Conservation (phyloP, 92 coral and sea anemone genomes). For the Epizoanthus stellaris region DNA sequence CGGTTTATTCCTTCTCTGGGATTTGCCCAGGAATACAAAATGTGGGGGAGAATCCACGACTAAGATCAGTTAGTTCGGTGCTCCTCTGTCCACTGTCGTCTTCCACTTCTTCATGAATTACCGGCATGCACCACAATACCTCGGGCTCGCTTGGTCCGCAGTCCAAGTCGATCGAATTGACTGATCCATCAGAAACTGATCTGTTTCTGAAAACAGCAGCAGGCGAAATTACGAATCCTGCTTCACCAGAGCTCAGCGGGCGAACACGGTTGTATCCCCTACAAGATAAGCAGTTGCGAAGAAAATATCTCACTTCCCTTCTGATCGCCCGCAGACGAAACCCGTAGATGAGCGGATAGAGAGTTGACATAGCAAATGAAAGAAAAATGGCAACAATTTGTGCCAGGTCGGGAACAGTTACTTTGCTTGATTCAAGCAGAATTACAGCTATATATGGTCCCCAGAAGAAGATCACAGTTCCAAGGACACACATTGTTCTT, state of each 20-base stretch:
- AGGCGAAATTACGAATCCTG: conserved; percentile 71
- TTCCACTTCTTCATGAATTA: conserved; percentile 73
- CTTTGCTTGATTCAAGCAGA: conserved; percentile 75
- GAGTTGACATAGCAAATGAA: conserved; percentile 58
- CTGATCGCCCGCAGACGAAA: conserved; percentile 87
- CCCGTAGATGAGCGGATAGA: conserved; percentile 93
- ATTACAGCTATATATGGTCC: conserved; percentile 76
- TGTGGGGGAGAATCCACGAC: conserved; percentile 57
- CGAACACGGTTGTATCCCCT: conserved; percentile 64
- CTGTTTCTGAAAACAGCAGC: conserved; percentile 75
- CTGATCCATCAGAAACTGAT: conserved; percentile 88
- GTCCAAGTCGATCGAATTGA: conserved; percentile 73
- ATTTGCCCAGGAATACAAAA: conserved; percentile 64
- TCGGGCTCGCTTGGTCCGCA: conserved; percentile 65
- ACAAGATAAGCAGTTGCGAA: conserved; percentile 52
- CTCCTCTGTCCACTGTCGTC: conserved; percentile 54
- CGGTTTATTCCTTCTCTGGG: not conserved
- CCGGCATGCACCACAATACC: conserved; percentile 71
- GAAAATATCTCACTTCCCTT: conserved; percentile 62
- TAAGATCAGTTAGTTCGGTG: conserved; percentile 74
- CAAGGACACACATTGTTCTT: conserved; percentile 82
- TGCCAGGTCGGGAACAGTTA: conserved; percentile 58
- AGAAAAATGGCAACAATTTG: conserved; percentile 71
- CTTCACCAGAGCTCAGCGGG: conserved; percentile 73
- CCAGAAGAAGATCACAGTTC: conserved; percentile 83